phyloP scores from a whole-genome alignment of 37 sponge, comb jelly and placozoan genomes.

The Eunapius fragilis region DNA sequence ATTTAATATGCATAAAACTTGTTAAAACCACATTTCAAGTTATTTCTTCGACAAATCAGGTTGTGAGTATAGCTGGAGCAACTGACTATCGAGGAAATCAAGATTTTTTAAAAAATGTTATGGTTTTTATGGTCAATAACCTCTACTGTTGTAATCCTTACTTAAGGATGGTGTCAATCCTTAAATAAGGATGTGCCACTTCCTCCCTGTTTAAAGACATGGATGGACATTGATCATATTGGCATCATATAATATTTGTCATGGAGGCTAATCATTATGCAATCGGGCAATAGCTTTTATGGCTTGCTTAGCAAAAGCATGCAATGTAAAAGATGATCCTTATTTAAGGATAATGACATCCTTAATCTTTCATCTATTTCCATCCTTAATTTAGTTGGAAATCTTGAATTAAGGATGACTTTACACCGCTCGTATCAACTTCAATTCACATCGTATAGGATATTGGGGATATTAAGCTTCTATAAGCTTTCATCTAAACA shows the following conservation, averaged over 20 bases:
- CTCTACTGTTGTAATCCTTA: neutral
- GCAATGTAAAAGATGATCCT: neutral
- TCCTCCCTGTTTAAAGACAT: neutral
- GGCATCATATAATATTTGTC: neutral
- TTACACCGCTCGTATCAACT: no score
- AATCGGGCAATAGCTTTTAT: neutral
- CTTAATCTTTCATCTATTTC: no score
- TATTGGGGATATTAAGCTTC: no score
- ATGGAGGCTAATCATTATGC: neutral
- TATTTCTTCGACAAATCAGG: neutral
- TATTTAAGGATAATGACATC: neutral
- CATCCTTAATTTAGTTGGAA: no score
- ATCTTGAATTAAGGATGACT: no score
- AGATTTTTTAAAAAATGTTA: neutral
- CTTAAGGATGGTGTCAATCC: neutral
- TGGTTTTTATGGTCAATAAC: neutral
- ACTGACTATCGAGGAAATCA: neutral
- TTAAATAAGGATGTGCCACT: neutral
- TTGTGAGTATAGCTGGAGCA: neutral
- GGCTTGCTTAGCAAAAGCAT: neutral
- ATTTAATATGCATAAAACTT: neutral
- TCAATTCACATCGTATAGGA: no score
- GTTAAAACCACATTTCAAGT: neutral
- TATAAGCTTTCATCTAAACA: no score
- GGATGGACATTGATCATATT: neutral